These are phyloP conservation scores for Xestia sexstrigata DNA, from an alignment of 2,888 invertebrate genomes.

Conservation along the genomic window DNA sequence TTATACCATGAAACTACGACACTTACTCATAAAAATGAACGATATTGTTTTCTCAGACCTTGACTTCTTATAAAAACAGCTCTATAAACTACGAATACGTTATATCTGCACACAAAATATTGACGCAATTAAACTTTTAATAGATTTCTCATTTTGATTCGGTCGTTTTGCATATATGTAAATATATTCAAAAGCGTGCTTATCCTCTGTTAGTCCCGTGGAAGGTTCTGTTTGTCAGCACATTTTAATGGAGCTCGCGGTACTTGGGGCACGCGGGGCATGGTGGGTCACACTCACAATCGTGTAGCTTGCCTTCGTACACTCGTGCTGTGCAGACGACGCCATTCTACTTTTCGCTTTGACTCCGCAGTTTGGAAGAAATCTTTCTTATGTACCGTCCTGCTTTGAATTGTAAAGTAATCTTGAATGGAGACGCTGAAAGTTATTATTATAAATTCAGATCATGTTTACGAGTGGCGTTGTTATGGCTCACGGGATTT, in stretches of 20 bases:
- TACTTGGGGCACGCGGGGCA: slow-evolving; percentile 33
- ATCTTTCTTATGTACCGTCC: slow-evolving; percentile 43
- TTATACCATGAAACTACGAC: slow-evolving; percentile 22
- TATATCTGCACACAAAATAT: slow-evolving; percentile 49
- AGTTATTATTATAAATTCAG: slow-evolving; percentile 69
- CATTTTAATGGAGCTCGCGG: slow-evolving; percentile 73
- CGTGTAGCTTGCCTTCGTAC: slow-evolving; percentile 28
- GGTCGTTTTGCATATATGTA: slow-evolving; percentile 75
- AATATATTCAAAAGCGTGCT: slow-evolving; percentile 76
- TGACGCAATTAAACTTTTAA: slow-evolving; percentile 77
- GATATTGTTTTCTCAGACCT: slow-evolving; percentile 35
- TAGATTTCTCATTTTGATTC: slow-evolving; percentile 72
- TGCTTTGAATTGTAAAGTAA: slow-evolving; percentile 61
- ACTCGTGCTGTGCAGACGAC: slow-evolving; percentile 19
- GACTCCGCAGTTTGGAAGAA: slow-evolving; percentile 45
- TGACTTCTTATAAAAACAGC: slow-evolving; percentile 17
- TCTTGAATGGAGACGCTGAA: slow-evolving; percentile 48
- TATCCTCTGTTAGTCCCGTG: slow-evolving; percentile 66
- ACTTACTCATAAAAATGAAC: slow-evolving; percentile 43
- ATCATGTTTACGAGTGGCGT: slow-evolving; percentile 68
- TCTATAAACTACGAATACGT: slow-evolving; percentile 37
- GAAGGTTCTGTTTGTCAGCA: slow-evolving; percentile 73
- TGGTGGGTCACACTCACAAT: slow-evolving; percentile 47
- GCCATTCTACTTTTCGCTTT: slow-evolving; percentile 40
- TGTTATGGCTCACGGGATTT: slow-evolving; percentile 68